Evolutionary conservation across 2,888 invertebrate species (phyloP).

Genomic region (Meiosimyza decipiens): DNA sequence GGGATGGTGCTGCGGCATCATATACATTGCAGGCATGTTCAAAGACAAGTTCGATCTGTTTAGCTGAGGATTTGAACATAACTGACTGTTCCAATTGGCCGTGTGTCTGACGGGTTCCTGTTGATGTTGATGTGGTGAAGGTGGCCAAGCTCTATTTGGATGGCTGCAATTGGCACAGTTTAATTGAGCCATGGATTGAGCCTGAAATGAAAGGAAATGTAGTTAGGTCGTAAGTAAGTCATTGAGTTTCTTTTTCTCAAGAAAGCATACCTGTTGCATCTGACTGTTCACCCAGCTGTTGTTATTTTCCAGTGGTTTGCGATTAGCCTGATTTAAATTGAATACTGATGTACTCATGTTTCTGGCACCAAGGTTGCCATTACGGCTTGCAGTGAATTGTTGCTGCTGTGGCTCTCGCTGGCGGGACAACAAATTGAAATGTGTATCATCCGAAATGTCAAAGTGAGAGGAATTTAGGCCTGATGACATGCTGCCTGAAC

Average conservation of each 20-base stretch:
- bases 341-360: constrained; percentile 70
- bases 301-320: constrained; percentile 57
- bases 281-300: constrained; percentile 55
- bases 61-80: constrained; percentile 59
- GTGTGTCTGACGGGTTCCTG: constrained; percentile 43
- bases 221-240: not conserved
- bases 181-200: constrained; percentile 78
- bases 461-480: constrained; percentile 65
- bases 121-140: constrained; percentile 33
- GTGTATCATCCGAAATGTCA: constrained; percentile 64
- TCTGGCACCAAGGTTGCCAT: constrained; percentile 47
- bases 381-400: constrained; percentile 38
- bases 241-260: not conserved
- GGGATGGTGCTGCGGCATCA: constrained; percentile 55
- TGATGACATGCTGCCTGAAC: constrained; percentile 67
- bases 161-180: constrained; percentile 71
- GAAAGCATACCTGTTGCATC: constrained; percentile 72
- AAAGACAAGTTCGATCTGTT: constrained; percentile 71
- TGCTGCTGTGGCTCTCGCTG: constrained; percentile 42
- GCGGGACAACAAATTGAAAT: constrained; percentile 60
- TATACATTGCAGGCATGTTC: constrained; percentile 67
- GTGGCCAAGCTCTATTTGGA: constrained; percentile 55
- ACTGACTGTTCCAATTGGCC: constrained; percentile 59
- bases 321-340: constrained; percentile 67
- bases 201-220: constrained; percentile 65